Evolutionary conservation across 1,140 invertebrate species (phyloP).

Genomic region (Calephelis nemesis): DNA sequence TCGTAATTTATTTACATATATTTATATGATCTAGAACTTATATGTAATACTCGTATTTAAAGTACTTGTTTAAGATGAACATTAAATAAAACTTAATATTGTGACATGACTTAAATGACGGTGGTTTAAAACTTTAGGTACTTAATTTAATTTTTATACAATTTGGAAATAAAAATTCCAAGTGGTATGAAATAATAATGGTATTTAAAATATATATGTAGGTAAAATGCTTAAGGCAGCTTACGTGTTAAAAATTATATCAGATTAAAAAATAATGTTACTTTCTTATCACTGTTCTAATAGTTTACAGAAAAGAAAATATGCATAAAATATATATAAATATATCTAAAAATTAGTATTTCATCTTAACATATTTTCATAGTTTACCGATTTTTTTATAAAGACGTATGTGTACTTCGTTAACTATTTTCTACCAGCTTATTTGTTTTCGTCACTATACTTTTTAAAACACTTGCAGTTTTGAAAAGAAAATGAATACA

Average conservation of each 20-base stretch:
- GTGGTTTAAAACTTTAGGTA: slow-evolving; percentile 10
- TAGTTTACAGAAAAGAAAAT: slow-evolving; percentile 2
- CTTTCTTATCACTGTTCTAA: slow-evolving; percentile 3
- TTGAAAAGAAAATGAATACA: slow-evolving; percentile 5
- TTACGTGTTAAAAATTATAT: slow-evolving; percentile 6
- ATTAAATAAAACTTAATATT: neutral
- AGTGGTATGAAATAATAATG: neutral
- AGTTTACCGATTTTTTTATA: slow-evolving; percentile 2
- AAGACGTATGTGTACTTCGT: neutral
- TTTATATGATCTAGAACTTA: slow-evolving; percentile 79
- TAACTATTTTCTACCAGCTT: slow-evolving; percentile 11
- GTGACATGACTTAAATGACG: neutral
- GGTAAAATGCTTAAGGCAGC: slow-evolving; percentile 16
- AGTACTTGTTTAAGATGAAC: slow-evolving; percentile 13
- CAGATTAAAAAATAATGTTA: slow-evolving; percentile 13
- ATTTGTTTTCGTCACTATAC: slow-evolving; percentile 16
- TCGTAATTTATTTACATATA: slow-evolving; percentile 51
- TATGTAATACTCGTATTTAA: slow-evolving; percentile 49
- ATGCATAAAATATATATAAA: slow-evolving; percentile 11
- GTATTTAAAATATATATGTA: neutral
- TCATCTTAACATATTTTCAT: slow-evolving; percentile 7
- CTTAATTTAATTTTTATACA: slow-evolving; percentile 7
- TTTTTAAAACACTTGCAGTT: slow-evolving; percentile 7
- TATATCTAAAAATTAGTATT: slow-evolving; percentile 17
- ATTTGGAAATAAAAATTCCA: neutral